phyloP scores from a whole-genome alignment of 2,888 invertebrate species.

The Hydroisotoma schaefferi region DNA sequence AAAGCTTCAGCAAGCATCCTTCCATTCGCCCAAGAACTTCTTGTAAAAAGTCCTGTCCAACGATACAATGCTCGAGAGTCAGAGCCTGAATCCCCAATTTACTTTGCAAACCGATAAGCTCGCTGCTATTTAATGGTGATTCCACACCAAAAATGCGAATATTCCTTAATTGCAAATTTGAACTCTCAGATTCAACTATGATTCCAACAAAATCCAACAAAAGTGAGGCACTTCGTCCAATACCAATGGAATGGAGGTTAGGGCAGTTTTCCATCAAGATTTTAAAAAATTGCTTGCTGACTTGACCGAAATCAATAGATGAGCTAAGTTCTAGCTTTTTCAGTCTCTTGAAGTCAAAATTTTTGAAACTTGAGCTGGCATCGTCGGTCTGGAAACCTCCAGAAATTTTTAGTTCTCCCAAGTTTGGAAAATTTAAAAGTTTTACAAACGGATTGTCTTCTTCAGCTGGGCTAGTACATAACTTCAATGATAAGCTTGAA shows the following conservation, averaged over 20 bases:
- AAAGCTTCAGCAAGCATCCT: slow-evolving; percentile 9
- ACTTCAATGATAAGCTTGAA: slow-evolving; percentile 18
- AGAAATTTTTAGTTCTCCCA: slow-evolving; percentile 25
- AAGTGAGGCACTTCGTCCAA: slow-evolving; percentile 20
- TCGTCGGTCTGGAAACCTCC: slow-evolving; percentile 24
- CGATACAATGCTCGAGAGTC: slow-evolving; percentile 21
- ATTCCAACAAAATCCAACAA: slow-evolving; percentile 18
- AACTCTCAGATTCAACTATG: too few relatives aligned
- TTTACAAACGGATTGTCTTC: slow-evolving; percentile 19
- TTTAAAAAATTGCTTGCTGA: slow-evolving; percentile 15
- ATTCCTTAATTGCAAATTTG: slow-evolving; percentile 9
- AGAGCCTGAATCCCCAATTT: slow-evolving; percentile 6
- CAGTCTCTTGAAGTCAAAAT: slow-evolving; percentile 17
- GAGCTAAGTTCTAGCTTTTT: slow-evolving; percentile 20
- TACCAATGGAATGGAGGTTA: slow-evolving; percentile 15
- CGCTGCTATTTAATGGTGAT: slow-evolving; percentile 9
- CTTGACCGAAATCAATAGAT: slow-evolving; percentile 25
- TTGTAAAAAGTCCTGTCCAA: slow-evolving; percentile 16
- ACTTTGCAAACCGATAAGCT: slow-evolving; percentile 14
- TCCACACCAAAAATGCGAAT: slow-evolving; percentile 19
- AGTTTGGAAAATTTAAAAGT: slow-evolving; percentile 22
- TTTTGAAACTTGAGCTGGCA: background rate
- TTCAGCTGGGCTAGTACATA: slow-evolving; percentile 15
- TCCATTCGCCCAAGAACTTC: slow-evolving; percentile 12
- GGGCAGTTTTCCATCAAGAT: slow-evolving; percentile 18